These are phyloP conservation scores for Bovichtus variegatus DNA, from an alignment of 2,797 vertebrate species.

Conservation along the genomic window DNA sequence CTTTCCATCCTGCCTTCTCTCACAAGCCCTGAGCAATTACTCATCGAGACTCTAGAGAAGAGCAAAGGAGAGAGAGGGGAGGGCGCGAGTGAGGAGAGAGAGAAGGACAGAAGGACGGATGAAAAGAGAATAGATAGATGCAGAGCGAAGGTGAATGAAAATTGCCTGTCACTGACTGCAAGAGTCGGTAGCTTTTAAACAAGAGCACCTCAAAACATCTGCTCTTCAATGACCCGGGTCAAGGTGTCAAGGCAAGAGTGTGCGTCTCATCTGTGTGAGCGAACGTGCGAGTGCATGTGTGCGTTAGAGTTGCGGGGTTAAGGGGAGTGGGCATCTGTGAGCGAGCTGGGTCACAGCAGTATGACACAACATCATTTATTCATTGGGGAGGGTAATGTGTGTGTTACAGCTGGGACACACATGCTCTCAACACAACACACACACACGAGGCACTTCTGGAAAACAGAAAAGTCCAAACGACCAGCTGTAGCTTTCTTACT, in stretches of 20 bases:
- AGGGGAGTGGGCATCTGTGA: conserved; percentile 30
- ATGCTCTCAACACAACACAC: conserved; percentile 36
- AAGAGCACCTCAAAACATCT: conserved; percentile 66
- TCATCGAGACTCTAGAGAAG: conserved; percentile 81
- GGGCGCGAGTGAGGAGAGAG: conserved; percentile 23
- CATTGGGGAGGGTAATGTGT: conserved; percentile 65
- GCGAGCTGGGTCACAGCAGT: conserved; percentile 68
- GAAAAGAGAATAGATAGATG: conserved; percentile 43
- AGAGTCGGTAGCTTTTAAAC: conserved; percentile 26
- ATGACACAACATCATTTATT: conserved; percentile 82
- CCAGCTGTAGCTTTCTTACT: conserved; percentile 46
- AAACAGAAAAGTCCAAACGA: conserved; percentile 38
- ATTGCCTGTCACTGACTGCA: conserved; percentile 38
- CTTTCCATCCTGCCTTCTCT: conserved; percentile 71
- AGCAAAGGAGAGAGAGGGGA: conserved; percentile 22
- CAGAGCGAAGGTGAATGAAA: conserved; percentile 40
- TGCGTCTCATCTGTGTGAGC: conserved; percentile 32
- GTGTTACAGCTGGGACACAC: conserved; percentile 72
- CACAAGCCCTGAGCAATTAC: conserved; percentile 83
- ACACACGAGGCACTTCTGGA: conserved; percentile 53
- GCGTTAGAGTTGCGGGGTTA: conserved; percentile 12
- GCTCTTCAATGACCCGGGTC: conserved; percentile 56
- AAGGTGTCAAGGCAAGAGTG: conserved; percentile 35
- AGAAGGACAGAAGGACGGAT: conserved; percentile 44
- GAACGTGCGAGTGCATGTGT: background rate